Evolutionary conservation across 2,888 invertebrate genomes (phyloP), one percentile per base, ranked within the genome.

Genomic region (Rhingia rostrata): DNA sequence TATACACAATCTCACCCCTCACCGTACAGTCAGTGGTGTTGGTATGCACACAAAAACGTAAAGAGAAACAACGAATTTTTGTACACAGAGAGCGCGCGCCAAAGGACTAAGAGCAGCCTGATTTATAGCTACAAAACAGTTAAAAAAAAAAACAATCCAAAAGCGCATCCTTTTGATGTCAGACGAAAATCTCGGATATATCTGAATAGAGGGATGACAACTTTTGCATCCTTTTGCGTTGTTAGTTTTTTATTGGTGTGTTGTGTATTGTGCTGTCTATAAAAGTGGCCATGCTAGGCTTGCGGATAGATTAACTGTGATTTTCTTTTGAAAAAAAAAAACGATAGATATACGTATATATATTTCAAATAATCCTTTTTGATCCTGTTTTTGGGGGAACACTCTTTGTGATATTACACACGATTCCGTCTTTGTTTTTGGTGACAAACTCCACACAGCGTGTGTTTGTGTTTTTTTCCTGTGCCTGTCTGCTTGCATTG

Each of bases 111-210:
- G 83, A 83, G 78, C 47, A 64, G 70, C 72, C 61, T 49, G 39
- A 41, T 69, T 67, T 51, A 51, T 53, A 47, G 30, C 9, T 7
- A 53, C 22, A 56, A n/a, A 32, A n/a, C 33, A 22, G 0, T 56
- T 14, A 6, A 30, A 6, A 14, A 10, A 22, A 6, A 14, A 10
- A n/a, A n/a, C n/a, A n/a, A n/a, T n/a, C 56, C 4, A 75, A 84
- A 84, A 79, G 80, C 84, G 84, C 84, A 84, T 84, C 80, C 74
- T 80, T 84, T 80, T 79, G 74, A 79, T 84, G 74, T 64, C 74
- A 79, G 78, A 84, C 69, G 67, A 49, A 73, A 63, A 60, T 82
- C 66, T 47, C 37, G 47, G 53, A 51, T 41, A 61, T 69, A 64
- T 12, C 37, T 47, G 58, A 54, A 58, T 63, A 78, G 45, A 32